Percentiles rank a stretch among this genome's conserved stretches.
Evolutionary conservation across 1,140 invertebrate species (phyloP).

Genomic region (Aphis craccivora): DNA sequence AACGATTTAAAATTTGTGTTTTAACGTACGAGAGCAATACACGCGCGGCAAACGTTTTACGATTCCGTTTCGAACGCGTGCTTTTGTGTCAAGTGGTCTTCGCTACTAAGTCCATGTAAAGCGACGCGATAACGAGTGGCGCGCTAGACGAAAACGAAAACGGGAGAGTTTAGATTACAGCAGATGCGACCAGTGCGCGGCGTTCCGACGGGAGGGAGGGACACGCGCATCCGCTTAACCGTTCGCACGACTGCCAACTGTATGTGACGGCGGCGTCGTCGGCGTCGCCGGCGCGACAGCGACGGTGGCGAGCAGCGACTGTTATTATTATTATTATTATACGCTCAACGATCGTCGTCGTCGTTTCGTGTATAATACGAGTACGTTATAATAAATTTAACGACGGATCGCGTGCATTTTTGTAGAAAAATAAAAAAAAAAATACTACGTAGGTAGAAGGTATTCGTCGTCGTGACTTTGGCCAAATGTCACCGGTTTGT

Average conservation of each 20-base stretch:
- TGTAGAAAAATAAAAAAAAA: background rate
- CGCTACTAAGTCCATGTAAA: background rate
- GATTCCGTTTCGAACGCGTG: background rate
- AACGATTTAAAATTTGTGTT: background rate
- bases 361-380: background rate
- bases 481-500: background rate
- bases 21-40: background rate
- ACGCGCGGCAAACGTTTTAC: background rate
- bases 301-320: background rate
- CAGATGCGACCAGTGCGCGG: slow-evolving; percentile 7
- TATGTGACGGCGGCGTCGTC: background rate
- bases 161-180: slow-evolving; percentile 36
- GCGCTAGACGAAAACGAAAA: slow-evolving; percentile 18
- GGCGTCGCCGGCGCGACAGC: background rate
- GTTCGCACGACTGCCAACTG: slow-evolving; percentile 56
- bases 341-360: background rate
- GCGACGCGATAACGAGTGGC: background rate
- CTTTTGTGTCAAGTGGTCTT: background rate
- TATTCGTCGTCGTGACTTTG: background rate
- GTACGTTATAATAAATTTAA: background rate
- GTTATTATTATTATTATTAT: background rate
- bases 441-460: background rate
- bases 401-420: background rate
- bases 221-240: slow-evolving; percentile 53
- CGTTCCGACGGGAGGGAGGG: slow-evolving; percentile 29